Evolutionary conservation across 2,797 vertebrate species (phyloP).

Genomic region (Scolopax rusticola): DNA sequence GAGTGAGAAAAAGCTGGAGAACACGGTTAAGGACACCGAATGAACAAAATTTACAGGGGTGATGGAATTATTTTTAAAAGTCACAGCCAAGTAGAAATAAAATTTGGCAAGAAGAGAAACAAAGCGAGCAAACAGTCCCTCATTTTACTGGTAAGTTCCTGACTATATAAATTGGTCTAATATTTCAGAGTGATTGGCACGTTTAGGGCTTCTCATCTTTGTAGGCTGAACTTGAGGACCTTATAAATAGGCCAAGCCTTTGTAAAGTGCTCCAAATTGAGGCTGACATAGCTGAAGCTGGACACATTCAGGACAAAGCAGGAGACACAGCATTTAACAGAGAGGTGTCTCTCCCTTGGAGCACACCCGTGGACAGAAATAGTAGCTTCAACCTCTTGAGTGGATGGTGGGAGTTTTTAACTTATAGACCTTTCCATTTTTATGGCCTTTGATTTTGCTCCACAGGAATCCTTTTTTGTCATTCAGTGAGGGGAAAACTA

Average conservation of each 20-base stretch:
- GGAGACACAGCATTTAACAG: background rate
- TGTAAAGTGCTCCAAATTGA: background rate
- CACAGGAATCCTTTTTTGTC: background rate
- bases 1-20: constrained; percentile 6
- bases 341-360: background rate
- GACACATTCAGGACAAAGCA: background rate
- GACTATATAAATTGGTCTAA: background rate
- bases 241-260: background rate
- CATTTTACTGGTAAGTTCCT: background rate
- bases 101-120: background rate
- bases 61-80: constrained; percentile 39
- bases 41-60: background rate
- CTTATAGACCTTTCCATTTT: background rate
- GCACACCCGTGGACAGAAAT: background rate
- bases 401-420: background rate
- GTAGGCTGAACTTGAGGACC: background rate
- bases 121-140: background rate
- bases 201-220: background rate
- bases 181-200: constrained; percentile 28
- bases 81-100: constrained; percentile 1
- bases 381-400: background rate
- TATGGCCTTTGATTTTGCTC: constrained; percentile 36
- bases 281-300: background rate
- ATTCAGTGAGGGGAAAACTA: background rate
- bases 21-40: background rate